Evolutionary conservation across 2,888 invertebrate species (phyloP).

Genomic region (Junonia oenone): DNA sequence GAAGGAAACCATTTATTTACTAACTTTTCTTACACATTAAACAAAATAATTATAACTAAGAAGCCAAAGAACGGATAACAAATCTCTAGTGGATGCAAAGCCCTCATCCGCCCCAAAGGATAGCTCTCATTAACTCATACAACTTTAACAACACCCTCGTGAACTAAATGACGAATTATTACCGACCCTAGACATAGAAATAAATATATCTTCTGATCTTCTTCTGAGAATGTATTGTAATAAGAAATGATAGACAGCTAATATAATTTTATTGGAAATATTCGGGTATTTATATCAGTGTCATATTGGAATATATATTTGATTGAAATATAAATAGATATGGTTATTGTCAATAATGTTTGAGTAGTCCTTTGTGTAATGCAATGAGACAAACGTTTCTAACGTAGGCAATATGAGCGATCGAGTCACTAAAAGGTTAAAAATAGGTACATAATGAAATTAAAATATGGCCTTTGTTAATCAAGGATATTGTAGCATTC

Average conservation of each 20-base stretch:
- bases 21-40: too few relatives aligned
- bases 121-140: conserved; percentile 47
- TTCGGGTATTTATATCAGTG: background rate
- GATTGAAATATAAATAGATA: background rate
- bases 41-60: background rate
- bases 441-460: too few relatives aligned
- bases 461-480: too few relatives aligned
- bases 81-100: background rate
- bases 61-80: background rate
- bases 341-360: too few relatives aligned
- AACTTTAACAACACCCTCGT: conserved; percentile 35
- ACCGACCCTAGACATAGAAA: background rate
- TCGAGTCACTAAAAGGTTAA: too few relatives aligned
- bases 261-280: background rate
- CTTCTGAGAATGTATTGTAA: background rate
- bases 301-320: background rate
- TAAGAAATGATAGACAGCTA: background rate
- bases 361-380: too few relatives aligned
- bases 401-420: too few relatives aligned
- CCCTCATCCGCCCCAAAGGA: conserved; percentile 36
- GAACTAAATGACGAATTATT: background rate
- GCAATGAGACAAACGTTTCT: too few relatives aligned
- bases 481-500: too few relatives aligned
- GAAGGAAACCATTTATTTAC: too few relatives aligned
- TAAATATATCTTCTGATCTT: background rate